Conservation (phyloP, 2,797 vertebrate species). For the Diceros bicornis region DNA sequence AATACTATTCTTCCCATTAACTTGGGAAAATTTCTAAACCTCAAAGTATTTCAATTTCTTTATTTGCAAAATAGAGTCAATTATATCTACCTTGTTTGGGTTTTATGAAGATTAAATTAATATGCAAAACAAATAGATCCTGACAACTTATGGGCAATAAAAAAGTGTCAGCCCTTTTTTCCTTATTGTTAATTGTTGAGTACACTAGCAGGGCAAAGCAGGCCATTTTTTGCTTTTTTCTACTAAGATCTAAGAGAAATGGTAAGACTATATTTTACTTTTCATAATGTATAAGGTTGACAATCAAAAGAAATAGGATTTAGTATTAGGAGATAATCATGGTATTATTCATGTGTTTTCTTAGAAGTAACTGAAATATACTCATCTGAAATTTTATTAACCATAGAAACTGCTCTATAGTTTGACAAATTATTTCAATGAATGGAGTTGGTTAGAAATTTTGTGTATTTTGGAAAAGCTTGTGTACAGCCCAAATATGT, state of each 20-base stretch:
- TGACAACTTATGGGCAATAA: conserved; percentile 19
- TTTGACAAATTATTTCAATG: conserved; percentile 8
- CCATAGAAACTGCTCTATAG: background rate
- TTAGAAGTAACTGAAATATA: background rate
- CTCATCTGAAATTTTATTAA: conserved; percentile 43
- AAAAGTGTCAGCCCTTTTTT: background rate
- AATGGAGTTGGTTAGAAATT: background rate
- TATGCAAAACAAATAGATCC: background rate
- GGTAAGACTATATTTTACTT: background rate
- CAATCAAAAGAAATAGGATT: background rate
- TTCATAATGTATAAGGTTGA: background rate
- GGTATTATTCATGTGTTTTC: background rate
- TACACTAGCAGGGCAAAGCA: conserved; percentile 3
- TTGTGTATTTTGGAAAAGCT: background rate
- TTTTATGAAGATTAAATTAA: conserved; percentile 62
- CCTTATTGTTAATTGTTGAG: conserved; percentile 25
- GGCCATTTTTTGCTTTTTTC: background rate
- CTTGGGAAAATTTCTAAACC: background rate
- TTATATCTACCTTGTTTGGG: background rate
- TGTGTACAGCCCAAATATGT: background rate
- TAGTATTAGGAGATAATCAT: background rate
- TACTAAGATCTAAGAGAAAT: conserved; percentile 12
- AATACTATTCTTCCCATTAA: background rate
- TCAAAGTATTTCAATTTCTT: background rate
- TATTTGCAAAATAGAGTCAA: conserved; percentile 41